A percentile compares a stretch with the other conserved stretches of the same genome.
phyloP scores from a whole-genome alignment of 2,797 vertebrate species.

The Rhincodon typus region DNA sequence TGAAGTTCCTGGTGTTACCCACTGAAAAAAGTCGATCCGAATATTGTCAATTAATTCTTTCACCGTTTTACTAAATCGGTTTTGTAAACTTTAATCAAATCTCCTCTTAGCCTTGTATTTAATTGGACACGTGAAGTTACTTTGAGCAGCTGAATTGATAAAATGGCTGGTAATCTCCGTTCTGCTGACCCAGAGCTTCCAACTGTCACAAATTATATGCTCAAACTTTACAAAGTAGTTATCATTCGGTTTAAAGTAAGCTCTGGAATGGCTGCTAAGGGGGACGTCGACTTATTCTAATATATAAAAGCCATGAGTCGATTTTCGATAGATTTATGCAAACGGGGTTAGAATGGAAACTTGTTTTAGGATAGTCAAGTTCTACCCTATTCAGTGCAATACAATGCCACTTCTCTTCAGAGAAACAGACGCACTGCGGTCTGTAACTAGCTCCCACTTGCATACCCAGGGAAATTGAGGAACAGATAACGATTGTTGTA shows the following conservation, averaged over 20 bases:
- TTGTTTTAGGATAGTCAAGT: not conserved
- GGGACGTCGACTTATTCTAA: not conserved
- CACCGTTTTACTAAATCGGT: not conserved
- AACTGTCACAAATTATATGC: constrained; percentile 48
- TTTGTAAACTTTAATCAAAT: not conserved
- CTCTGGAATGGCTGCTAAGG: not conserved
- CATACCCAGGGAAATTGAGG: not conserved
- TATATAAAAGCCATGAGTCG: not conserved
- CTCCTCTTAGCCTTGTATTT: too few relatives aligned
- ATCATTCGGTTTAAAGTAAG: not conserved
- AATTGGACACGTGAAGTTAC: not conserved
- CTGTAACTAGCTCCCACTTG: not conserved
- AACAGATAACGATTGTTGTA: constrained; percentile 10
- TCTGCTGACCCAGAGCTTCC: constrained; percentile 4
- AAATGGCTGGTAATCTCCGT: not conserved
- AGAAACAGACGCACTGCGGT: not conserved
- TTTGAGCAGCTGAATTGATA: not conserved
- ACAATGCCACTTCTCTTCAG: not conserved
- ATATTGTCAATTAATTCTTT: not conserved
- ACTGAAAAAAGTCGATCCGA: not conserved
- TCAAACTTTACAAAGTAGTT: constrained; percentile 38
- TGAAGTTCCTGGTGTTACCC: not conserved
- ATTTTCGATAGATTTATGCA: not conserved
- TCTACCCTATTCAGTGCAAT: not conserved
- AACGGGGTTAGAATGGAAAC: not conserved